Evolutionary conservation across 2,797 vertebrate genomes (phyloP), one percentile per base, ranked within the genome.

Genomic region (Nothura maculosa): DNA sequence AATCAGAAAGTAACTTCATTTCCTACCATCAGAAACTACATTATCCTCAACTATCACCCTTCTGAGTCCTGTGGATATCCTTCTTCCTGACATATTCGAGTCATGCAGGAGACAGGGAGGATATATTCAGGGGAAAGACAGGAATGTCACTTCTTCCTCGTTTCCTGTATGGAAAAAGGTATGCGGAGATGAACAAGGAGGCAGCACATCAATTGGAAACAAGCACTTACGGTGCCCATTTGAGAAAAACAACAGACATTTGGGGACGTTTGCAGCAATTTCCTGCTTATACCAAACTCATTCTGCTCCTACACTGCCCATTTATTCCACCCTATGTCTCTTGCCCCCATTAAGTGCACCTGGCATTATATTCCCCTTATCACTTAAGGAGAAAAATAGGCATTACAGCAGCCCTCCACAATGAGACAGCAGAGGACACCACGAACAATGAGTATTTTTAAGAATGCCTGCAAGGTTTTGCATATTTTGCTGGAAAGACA

Each of bases 101-200:
- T 70, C 43, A 58, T 55, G 36, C 91, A 90, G 93, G 95, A 97
- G 93, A 62, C n/a, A 43, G 47, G 24, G 40, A 67, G 81, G 90
- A 81, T 91, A 69, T 60, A 52, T 81, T 94, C 69, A 78, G 34
- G 32, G 64, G 47, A 79, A 83, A 79, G 78, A 81, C 3, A 25
- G 52, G 52, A 90, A 67, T 42, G 40, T 42, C 73, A 77, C 30
- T 60, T 92, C 85, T 81, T 89, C 78, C 82, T 88, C 64, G 63
- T 62, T 93, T 96, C 89, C 75, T 61, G 30, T 7, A 28, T n/a
- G 54, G 30, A 79, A 82, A 74, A 50, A 80, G 48, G 40, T 10
- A 1, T 50, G 60, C 27, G 62, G 30, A 74, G 32, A 28, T 76
- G 47, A 79, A 67, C 32, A 45, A 84, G 42, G 36, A 84, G 60